phyloP scores from a whole-genome alignment of 2,113 vertebrate species.

The Serilophus lunatus region DNA sequence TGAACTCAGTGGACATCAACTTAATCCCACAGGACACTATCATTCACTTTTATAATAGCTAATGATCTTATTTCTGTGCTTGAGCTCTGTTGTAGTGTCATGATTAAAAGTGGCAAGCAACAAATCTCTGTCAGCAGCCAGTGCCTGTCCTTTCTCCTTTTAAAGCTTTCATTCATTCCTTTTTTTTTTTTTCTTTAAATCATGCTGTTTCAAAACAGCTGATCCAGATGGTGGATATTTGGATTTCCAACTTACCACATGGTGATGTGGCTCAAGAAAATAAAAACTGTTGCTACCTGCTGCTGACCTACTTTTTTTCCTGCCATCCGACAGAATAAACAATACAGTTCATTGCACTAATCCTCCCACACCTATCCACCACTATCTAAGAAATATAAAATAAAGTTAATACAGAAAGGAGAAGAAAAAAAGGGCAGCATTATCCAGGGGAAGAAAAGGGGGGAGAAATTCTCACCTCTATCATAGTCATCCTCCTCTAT shows the following conservation, averaged over 20 bases:
- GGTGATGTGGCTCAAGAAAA: slow-evolving; percentile 27
- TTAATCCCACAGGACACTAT: slow-evolving; percentile 5
- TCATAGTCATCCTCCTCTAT: slow-evolving; percentile 87
- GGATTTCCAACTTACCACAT: slow-evolving; percentile 1
- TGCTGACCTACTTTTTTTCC: slow-evolving; percentile 44
- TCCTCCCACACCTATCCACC: neutral
- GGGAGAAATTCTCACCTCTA: slow-evolving; percentile 69
- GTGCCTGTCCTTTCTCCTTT: neutral
- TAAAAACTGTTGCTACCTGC: slow-evolving; percentile 40
- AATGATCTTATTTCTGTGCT: neutral
- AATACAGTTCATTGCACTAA: neutral
- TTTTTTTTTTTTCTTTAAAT: neutral
- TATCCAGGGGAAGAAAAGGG: neutral
- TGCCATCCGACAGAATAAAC: neutral
- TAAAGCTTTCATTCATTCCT: slow-evolving; percentile 9
- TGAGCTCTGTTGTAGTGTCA: neutral
- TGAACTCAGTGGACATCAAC: neutral
- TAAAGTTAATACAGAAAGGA: neutral
- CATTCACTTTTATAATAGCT: neutral
- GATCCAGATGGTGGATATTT: slow-evolving; percentile 37
- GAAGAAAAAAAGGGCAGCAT: neutral
- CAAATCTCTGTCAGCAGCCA: slow-evolving; percentile 17
- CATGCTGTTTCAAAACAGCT: slow-evolving; percentile 44
- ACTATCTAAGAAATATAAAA: neutral
- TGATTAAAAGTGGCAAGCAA: neutral